Percentiles rank a stretch among this genome's conserved stretches.
Evolutionary conservation across 1,140 invertebrate genomes (phyloP).

Genomic region (Drosophila pseudoananassae): DNA sequence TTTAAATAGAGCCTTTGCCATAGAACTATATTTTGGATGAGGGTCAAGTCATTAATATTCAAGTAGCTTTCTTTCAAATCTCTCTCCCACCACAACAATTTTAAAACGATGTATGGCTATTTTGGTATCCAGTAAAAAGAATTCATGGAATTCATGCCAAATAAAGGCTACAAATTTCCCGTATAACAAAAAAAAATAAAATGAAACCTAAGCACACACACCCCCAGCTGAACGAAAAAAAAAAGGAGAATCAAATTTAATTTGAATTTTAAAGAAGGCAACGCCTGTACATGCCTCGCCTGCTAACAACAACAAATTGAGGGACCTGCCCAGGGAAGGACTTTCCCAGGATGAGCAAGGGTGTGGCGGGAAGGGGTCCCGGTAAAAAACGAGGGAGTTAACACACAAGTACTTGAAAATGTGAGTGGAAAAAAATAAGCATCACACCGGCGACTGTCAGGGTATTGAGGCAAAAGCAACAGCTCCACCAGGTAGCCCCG

Average conservation of each 20-base stretch:
- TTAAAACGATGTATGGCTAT: constrained; percentile 41
- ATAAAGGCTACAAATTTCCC: constrained; percentile 62
- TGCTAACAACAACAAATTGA: constrained; percentile 47
- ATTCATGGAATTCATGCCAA: constrained; percentile 46
- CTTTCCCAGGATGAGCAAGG: background rate
- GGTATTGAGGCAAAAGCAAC: constrained; percentile 10
- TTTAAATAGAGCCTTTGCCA: constrained; percentile 5
- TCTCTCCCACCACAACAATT: background rate
- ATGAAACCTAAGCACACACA: constrained; percentile 25
- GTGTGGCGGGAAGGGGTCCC: background rate
- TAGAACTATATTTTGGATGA: constrained; percentile 1
- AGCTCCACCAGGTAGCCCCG: background rate
- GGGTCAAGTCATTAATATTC: constrained; percentile 34
- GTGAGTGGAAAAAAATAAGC: constrained; percentile 27
- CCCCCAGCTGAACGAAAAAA: constrained; percentile 24
- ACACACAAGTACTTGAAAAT: constrained; percentile 46
- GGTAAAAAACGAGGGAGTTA: constrained; percentile 30
- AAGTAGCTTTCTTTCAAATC: constrained; percentile 29
- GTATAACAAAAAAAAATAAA: constrained; percentile 3
- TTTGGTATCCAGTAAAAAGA: constrained; percentile 52
- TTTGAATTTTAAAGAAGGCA: constrained; percentile 74
- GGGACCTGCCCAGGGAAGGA: background rate
- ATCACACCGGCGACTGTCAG: constrained; percentile 24
- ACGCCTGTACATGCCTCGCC: constrained; percentile 52
- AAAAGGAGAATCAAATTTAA: constrained; percentile 66